Percentiles rank a stretch among this genome's conserved stretches.
Conservation (phyloP, 2,113 vertebrate genomes). For the Chloebia gouldiae region DNA sequence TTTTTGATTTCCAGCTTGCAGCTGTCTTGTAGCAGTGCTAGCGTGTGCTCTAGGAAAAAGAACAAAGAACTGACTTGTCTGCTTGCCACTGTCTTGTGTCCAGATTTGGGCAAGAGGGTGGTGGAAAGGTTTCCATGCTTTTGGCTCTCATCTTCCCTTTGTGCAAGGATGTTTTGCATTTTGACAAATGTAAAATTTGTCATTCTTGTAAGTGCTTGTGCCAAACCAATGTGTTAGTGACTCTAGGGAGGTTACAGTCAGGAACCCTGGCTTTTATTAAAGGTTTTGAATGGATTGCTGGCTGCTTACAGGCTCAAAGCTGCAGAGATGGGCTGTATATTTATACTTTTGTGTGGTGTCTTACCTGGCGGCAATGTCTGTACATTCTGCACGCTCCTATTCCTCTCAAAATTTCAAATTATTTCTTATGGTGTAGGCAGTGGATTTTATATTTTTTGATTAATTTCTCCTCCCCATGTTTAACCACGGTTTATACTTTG, state of each 20-base stretch:
- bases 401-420: background rate
- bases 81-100: background rate
- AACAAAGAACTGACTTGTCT: background rate
- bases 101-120: background rate
- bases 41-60: background rate
- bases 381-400: background rate
- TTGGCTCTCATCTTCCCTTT: background rate
- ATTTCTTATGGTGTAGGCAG: background rate
- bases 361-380: background rate
- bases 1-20: background rate
- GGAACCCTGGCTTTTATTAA: background rate
- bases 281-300: background rate
- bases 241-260: background rate
- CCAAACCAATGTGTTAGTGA: background rate
- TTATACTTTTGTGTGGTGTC: background rate
- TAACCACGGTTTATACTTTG: background rate
- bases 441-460: background rate
- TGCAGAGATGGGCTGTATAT: background rate
- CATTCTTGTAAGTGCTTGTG: background rate
- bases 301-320: background rate
- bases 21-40: background rate
- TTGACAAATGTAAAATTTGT: slow-evolving; percentile 12
- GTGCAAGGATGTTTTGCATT: background rate
- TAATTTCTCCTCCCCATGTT: background rate
- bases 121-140: background rate